Conservation (phyloP, 2,888 invertebrate species). For the Phragmatobia fuliginosa region DNA sequence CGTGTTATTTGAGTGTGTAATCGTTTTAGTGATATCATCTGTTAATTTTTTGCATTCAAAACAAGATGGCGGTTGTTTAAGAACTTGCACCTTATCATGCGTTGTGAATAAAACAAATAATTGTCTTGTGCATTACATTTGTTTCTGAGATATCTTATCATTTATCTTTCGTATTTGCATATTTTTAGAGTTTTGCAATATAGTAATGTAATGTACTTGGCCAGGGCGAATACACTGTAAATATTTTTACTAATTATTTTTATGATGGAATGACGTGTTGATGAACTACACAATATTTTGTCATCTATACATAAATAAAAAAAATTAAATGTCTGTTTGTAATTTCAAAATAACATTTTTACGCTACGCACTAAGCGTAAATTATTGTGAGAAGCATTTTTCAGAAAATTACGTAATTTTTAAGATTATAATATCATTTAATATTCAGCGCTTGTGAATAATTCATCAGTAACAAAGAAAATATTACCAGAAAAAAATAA, state of each 20-base stretch:
- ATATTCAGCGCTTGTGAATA: constrained; percentile 4
- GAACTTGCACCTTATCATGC: constrained; percentile 31
- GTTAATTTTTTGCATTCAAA: constrained; percentile 28
- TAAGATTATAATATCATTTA: background rate
- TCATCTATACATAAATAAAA: too few species aligned
- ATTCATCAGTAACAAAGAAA: constrained; percentile 10
- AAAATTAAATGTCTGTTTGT: too few species aligned
- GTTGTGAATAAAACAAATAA: constrained; percentile 50
- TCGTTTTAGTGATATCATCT: constrained; percentile 40
- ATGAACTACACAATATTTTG: background rate
- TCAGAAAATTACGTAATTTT: background rate
- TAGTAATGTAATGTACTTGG: background rate
- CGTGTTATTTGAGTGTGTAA: constrained; percentile 40
- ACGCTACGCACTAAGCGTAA: background rate
- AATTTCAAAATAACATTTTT: too few species aligned
- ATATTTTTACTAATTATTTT: background rate
- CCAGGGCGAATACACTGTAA: background rate
- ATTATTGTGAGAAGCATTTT: background rate
- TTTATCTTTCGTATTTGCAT: constrained; percentile 42
- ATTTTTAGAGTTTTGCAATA: constrained; percentile 40
- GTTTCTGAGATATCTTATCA: constrained; percentile 61
- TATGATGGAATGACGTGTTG: background rate
- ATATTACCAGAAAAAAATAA: background rate
- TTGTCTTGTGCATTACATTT: constrained; percentile 44
- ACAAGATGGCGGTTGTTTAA: constrained; percentile 16